Conservation (phyloP, 1,140 invertebrate species). For the Drosophila equinoxialis region DNA sequence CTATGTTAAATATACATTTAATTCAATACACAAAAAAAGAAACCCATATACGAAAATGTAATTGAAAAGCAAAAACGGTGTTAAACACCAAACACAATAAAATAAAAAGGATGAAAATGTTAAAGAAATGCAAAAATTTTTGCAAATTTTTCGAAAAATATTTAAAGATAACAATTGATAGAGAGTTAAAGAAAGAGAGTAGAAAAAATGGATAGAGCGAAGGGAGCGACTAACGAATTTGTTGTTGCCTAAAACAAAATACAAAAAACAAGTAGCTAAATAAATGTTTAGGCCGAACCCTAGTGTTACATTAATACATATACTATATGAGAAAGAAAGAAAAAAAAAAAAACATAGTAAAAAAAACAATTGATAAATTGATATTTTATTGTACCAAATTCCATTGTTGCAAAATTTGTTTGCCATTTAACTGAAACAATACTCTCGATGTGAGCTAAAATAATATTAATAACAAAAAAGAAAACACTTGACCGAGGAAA, state of each 20-base stretch:
- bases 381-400: constrained; percentile 24
- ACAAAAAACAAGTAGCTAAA: constrained; percentile 56
- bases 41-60: constrained; percentile 58
- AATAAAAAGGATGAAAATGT: constrained; percentile 8
- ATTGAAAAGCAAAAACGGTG: constrained; percentile 76
- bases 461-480: constrained; percentile 15
- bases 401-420: constrained; percentile 52
- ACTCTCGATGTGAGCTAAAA: constrained; percentile 59
- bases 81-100: constrained; percentile 61
- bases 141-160: constrained; percentile 13
- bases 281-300: constrained; percentile 71
- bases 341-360: constrained; percentile 7
- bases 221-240: constrained; percentile 64
- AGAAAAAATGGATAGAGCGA: constrained; percentile 25
- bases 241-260: constrained; percentile 64
- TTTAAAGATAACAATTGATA: constrained; percentile 18
- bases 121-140: constrained; percentile 26
- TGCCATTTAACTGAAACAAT: constrained; percentile 38
- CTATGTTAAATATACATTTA: constrained; percentile 44
- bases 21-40: constrained; percentile 8
- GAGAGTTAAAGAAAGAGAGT: neutral
- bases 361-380: neutral
- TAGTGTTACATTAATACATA: constrained; percentile 50
- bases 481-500: constrained; percentile 1
- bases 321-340: constrained; percentile 29